phyloP scores from a whole-genome alignment of 2,888 invertebrate species.

The Ichneumon xanthorius region DNA sequence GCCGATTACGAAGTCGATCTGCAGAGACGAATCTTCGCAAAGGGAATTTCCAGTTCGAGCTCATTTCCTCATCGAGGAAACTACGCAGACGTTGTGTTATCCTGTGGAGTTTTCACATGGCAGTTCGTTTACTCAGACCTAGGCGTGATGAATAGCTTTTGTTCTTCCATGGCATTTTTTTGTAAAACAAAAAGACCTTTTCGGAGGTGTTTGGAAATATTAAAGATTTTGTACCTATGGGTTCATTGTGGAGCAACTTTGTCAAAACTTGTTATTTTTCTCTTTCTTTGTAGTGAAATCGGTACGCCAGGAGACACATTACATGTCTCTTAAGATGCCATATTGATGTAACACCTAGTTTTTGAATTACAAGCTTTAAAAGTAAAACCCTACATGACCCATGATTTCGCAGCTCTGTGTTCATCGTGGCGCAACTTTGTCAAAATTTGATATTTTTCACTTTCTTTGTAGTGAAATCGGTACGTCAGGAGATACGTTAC shows the following conservation, averaged over 20 bases:
- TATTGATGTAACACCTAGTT: too few relatives aligned
- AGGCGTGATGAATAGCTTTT: not conserved
- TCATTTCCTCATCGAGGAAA: slow-evolving; percentile 12
- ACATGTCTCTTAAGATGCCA: too few relatives aligned
- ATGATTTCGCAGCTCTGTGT: too few relatives aligned
- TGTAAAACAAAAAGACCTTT: not conserved
- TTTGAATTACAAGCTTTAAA: too few relatives aligned
- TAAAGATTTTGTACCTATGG: not conserved
- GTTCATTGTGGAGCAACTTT: not conserved
- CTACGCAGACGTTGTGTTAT: not conserved
- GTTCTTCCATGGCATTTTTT: not conserved
- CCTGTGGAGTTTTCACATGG: not conserved
- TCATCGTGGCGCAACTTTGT: too few relatives aligned
- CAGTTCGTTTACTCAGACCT: not conserved
- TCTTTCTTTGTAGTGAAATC: too few relatives aligned
- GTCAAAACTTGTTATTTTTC: too few relatives aligned
- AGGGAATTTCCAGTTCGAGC: slow-evolving; percentile 33
- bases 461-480: too few relatives aligned
- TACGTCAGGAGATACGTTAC: too few relatives aligned
- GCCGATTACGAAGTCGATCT: slow-evolving; percentile 19
- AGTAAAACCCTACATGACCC: too few relatives aligned
- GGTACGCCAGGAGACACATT: too few relatives aligned
- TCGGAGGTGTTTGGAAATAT: not conserved
- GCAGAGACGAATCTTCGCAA: slow-evolving; percentile 1
- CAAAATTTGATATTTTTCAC: too few relatives aligned